Conservation (phyloP, 2,888 invertebrate genomes). For the Acrobasis repandana region DNA sequence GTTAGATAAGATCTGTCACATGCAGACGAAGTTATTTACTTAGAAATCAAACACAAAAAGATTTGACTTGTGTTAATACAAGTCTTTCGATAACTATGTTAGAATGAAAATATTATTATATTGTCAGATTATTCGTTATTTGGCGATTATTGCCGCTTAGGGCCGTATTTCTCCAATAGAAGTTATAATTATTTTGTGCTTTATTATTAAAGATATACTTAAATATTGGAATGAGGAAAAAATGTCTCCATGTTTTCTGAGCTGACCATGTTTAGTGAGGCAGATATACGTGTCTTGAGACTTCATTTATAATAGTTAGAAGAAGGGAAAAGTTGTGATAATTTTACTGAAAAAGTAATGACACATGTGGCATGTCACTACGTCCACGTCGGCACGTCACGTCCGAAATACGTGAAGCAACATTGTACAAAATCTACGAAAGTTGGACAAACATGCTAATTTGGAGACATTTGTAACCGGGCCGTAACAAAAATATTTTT, state of each 20-base stretch:
- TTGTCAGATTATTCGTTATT: not conserved
- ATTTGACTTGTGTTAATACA: not conserved
- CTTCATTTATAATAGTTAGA: no score
- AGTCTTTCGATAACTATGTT: not conserved
- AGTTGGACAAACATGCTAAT: not conserved
- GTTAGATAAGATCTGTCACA: constrained; percentile 7
- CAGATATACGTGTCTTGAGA: no score
- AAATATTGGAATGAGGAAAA: no score
- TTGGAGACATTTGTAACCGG: constrained; percentile 4
- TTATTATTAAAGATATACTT: no score
- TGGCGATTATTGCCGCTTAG: not conserved
- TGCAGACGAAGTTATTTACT: constrained; percentile 6
- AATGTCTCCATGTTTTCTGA: no score
- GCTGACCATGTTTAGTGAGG: no score
- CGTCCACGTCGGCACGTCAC: no score
- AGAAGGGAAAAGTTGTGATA: no score
- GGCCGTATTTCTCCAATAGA: not conserved
- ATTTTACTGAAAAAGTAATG: no score
- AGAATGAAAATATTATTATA: not conserved
- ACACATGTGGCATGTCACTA: no score
- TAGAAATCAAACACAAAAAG: constrained; percentile 9
- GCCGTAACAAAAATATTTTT: constrained; percentile 1
- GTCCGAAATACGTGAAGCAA: not conserved
- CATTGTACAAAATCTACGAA: not conserved
- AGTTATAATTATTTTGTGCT: not conserved